Percentiles rank a stretch among this genome's conserved stretches.
Evolutionary conservation across 1,140 invertebrate species (phyloP).

Genomic region (Drosophila athabasca): DNA sequence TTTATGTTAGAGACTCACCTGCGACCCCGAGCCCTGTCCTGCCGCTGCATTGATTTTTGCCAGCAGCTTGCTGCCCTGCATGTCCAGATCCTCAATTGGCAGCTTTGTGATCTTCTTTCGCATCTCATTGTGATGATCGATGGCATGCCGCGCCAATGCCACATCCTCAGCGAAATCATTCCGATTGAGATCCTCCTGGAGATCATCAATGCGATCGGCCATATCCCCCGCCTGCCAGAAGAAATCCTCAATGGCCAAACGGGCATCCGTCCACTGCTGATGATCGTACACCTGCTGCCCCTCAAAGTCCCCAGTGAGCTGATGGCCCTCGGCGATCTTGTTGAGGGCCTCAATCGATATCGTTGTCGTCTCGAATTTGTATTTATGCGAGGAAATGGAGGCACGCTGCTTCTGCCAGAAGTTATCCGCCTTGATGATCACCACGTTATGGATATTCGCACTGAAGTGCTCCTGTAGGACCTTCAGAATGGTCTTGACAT

Average conservation of each 20-base stretch:
- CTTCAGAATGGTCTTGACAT: slow-evolving; percentile 98
- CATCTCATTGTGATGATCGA: slow-evolving; percentile 97
- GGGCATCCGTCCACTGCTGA: slow-evolving; percentile 97
- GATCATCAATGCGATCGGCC: slow-evolving; percentile 94
- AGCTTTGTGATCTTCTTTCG: slow-evolving; percentile 96
- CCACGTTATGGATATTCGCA: slow-evolving; percentile 93
- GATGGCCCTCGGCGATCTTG: slow-evolving; percentile 95
- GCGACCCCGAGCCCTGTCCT: slow-evolving; percentile 39
- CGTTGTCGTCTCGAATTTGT: slow-evolving; percentile 99
- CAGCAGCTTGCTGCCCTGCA: slow-evolving; percentile 85
- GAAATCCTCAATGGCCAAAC: slow-evolving; percentile 97
- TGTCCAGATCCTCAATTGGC: slow-evolving; percentile 95
- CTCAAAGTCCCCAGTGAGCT: slow-evolving; percentile 96
- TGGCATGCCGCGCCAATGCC: slow-evolving; percentile 92
- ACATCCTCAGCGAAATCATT: slow-evolving; percentile 97
- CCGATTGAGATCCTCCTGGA: slow-evolving; percentile 94
- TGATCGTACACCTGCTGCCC: slow-evolving; percentile 97
- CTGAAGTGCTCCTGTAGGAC: slow-evolving; percentile 98
- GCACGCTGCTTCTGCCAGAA: slow-evolving; percentile 99
- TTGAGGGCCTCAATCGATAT: slow-evolving; percentile 96
- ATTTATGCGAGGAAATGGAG: slow-evolving; percentile 97
- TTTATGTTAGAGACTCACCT: slow-evolving; percentile 29
- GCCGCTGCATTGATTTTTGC: slow-evolving; percentile 74
- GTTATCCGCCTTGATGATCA: slow-evolving; percentile 99
- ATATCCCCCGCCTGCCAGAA: slow-evolving; percentile 97